phyloP scores from a whole-genome alignment of 2,113 vertebrate species.

The Lamprotornis superbus region DNA sequence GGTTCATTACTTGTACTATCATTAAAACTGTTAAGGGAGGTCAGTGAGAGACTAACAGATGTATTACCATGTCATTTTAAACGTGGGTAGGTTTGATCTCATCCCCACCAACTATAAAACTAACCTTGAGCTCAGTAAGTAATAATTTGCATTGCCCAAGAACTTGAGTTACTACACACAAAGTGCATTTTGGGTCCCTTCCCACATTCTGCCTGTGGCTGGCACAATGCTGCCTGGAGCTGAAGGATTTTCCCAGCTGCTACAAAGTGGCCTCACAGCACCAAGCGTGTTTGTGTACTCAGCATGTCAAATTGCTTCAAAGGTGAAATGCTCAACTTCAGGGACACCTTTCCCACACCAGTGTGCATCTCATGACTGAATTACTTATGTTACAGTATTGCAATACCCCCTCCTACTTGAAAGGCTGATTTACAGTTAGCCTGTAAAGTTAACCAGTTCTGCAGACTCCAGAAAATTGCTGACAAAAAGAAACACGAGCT shows the following conservation, averaged over 20 bases:
- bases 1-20: not conserved
- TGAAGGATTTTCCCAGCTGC: not conserved
- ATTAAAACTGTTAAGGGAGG: not conserved
- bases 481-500: not conserved
- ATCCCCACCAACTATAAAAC: not conserved
- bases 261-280: not conserved
- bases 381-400: not conserved
- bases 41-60: not conserved
- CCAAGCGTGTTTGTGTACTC: not conserved
- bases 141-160: not conserved
- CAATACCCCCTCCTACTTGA: not conserved
- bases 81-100: not conserved
- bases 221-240: not conserved
- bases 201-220: accelerated
- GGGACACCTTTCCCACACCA: not conserved
- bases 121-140: not conserved
- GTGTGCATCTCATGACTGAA: not conserved
- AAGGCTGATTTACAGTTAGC: not conserved
- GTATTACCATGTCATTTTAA: not conserved
- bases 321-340: not conserved
- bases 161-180: not conserved
- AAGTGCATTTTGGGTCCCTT: not conserved
- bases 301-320: accelerated
- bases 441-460: not conserved
- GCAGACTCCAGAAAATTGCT: not conserved